Evolutionary conservation across 2,888 invertebrate genomes (phyloP), one percentile per base, ranked within the genome.

Genomic region (Dynastes maya): DNA sequence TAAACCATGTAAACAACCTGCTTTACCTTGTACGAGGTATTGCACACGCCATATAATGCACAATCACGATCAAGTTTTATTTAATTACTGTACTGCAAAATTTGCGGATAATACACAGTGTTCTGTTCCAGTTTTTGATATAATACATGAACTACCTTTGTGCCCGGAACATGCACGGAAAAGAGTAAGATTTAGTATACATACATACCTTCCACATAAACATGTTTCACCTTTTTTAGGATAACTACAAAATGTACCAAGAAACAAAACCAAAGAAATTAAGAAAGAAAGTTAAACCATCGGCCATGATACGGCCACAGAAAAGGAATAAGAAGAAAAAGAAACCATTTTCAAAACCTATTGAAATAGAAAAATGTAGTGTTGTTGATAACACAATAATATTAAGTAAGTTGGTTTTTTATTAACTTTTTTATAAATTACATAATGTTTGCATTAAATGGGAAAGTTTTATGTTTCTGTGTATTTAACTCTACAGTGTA

Each of bases 151-250:
- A 87, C 91, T 96, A 86, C 96, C 97, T 67, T 90, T 97, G 6
- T 98, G 97, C 87, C 91, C 93, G 6, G 95, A 95, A 84, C 97
- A 98, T 88, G 95, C 95, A 0, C 92, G 95, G 89, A 95, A 95
- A 88, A 90, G 95, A 88, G 94, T 93, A 85, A 86, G 90, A 85
- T 77, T 37, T 49, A 16, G 2, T 29, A 11, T 2, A n/a, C 11
- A 2, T 64, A 64, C 32, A 2, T 32, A 32, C 32, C 32, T 32
- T 1, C 37, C 11, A 40, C 9, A 67, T 67, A 64, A 80, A 72
- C 72, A 22, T 53, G 1, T 9, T 32, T 40, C 61, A 78, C 53
- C 79, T 6, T 72, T 72, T 80, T 83, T 85, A 94, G 94, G 96
- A 96, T 85, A 96, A 96, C 89, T 96, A 95, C 88, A 94, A 94